Evolutionary conservation across 2,113 vertebrate species (phyloP).

Genomic region (Dicentrarchus labrax): DNA sequence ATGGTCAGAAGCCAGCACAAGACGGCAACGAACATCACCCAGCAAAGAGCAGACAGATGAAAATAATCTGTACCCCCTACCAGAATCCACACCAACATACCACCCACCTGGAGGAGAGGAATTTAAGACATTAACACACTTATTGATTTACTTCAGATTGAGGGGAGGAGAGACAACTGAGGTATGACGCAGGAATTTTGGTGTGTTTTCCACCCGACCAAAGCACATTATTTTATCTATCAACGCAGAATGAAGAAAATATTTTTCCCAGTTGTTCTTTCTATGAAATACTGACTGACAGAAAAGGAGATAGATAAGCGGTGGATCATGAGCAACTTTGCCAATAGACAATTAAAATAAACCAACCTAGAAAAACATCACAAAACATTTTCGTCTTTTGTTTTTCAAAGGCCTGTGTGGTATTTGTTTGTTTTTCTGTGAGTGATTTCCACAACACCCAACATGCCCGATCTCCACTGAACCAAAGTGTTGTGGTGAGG

Average conservation of each 20-base stretch:
- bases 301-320: not conserved
- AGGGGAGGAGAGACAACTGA: not conserved
- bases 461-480: not conserved
- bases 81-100: slow-evolving; percentile 95
- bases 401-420: too few species aligned
- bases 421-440: not conserved
- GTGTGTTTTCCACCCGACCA: not conserved
- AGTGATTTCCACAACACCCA: not conserved
- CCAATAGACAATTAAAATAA: not conserved
- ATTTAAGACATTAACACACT: not conserved
- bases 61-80: slow-evolving; percentile 93
- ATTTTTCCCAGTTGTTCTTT: not conserved
- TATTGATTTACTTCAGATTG: not conserved
- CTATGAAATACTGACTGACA: not conserved
- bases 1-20: slow-evolving; percentile 92
- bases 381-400: too few species aligned
- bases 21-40: slow-evolving; percentile 94
- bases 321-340: too few species aligned
- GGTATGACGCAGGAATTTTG: not conserved
- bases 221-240: not conserved
- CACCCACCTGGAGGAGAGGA: slow-evolving; percentile 84
- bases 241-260: not conserved
- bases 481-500: not conserved
- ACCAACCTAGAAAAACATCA: not conserved
- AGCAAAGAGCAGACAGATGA: slow-evolving; percentile 88